Evolutionary conservation across 2,797 vertebrate genomes (phyloP), one percentile per base, ranked within the genome.

Genomic region (Malurus leucopterus): DNA sequence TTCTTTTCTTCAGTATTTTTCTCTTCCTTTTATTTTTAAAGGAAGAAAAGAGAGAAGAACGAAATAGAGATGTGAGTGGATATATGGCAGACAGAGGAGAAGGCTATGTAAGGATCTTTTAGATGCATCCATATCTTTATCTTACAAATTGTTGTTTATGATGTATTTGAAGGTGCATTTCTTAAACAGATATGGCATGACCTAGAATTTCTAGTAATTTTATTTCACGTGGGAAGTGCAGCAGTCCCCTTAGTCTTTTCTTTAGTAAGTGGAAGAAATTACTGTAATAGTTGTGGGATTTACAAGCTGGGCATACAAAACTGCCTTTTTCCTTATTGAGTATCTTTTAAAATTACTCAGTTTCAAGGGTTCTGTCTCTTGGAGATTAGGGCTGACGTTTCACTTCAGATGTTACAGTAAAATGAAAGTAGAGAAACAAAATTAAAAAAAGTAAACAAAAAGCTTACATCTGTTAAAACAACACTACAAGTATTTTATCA

Each of bases 31-130:
- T 62, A 6, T 34, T 36, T 63, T 65, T 29, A 36, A 90, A 95
- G 94, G 90, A 76, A 63, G 68, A 65, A 81, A 73, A 58, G 55
- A 58, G 2, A 3, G 24, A 68, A 74, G 55, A 76, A 29, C 0
- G 0, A 17, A 49, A 4, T 13, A 62, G 8, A 63, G 43, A 73
- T 22, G 12, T 9, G 23, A 62, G 44, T 4, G 26, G 18, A 15
- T 40, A 8, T 3, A 38, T 57, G 73, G 57, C 41, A 54, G 38
- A 43, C 14, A 80, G 59, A 68, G 9, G 47, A 44, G 94, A 95
- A 50, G 67, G 83, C 49, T 92, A 93, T 2, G 96, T 96, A 95
- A 94, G 51, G 75, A 51, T 38, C 9, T 65, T 30, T 49, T 53
- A 63, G 50, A 32, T 34, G 0, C 1, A 5, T 46, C 4, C 2